A percentile compares a stretch with the other conserved stretches of the same genome.
Conservation (phyloP, 2,888 invertebrate species). For the Gastracanthus pulcherrimus region DNA sequence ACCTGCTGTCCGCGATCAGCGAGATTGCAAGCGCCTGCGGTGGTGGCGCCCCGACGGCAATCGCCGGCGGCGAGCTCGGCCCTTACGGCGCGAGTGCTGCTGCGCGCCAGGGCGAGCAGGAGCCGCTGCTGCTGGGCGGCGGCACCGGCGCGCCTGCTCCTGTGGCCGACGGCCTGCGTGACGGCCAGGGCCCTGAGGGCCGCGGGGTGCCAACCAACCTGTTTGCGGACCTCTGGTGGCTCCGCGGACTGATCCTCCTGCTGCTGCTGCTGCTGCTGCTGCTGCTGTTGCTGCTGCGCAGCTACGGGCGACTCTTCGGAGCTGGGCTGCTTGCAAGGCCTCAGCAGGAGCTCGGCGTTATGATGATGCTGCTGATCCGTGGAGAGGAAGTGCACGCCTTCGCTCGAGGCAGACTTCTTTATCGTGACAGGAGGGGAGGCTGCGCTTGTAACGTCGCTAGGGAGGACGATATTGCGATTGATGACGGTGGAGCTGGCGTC, state of each 20-base stretch:
- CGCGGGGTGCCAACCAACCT: conserved; percentile 72
- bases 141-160: conserved; percentile 30
- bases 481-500: too few species aligned
- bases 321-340: background rate
- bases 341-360: background rate
- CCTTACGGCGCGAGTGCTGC: background rate
- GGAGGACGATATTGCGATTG: too few species aligned
- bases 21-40: too few species aligned
- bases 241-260: too few species aligned
- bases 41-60: too few species aligned
- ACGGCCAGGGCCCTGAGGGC: conserved; percentile 63
- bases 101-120: conserved; percentile 15
- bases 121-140: conserved; percentile 6
- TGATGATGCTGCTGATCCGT: too few species aligned
- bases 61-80: background rate
- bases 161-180: conserved; percentile 49
- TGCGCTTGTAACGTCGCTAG: too few species aligned
- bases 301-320: too few species aligned
- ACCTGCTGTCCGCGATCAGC: background rate
- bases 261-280: too few species aligned
- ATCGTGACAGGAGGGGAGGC: too few species aligned
- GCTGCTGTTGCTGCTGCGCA: conserved; percentile 8
- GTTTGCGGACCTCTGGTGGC: conserved; percentile 73
- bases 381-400: conserved; percentile 72
- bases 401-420: conserved; percentile 51